Base-by-base conservation (phyloP, 2,888 invertebrate species). In the Tortrix viridana region DNA sequence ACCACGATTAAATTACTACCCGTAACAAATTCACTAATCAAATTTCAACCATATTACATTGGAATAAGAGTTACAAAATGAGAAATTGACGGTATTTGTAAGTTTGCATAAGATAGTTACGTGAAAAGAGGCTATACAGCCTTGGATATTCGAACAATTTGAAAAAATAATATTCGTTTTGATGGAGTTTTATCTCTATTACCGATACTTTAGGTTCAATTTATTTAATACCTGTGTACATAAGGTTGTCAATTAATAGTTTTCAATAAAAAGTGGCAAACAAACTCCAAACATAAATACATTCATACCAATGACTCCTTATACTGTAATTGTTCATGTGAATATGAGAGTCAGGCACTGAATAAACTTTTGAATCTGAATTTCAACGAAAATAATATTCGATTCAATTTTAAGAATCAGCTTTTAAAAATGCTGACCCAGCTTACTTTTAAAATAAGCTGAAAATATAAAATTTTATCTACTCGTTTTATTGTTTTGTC, bases 71-170 rank as follows among this genome's bases (percentile, higher is more conserved):
- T 22, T 12, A 4, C 0, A 1, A 47, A 26, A 12, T 48, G 43
- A 54, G 53, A 7, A 53, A 20, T 18, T 22, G 58, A 7, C 46
- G 18, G 43, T 44, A 60, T 20, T 22, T 16, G n/a, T 20, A 55
- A 16, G 7, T 23, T 60, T 9, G 54, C n/a, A 71, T 63, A 70
- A 77, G 79, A 80, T 81, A 81, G 81, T 81, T 81, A 79, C 81
- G 79, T 80, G 81, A 81, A 81, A 80, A 80, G 79, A 79, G 80
- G 77, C 74, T 81, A 81, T 81, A 81, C 77, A 77, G 75, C 74
- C 38, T 63, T 57, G 38, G 62, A 26, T 43, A 26, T 23, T 53
- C 54, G 56, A 50, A 53, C 41, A 57, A 47, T 63, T 58, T 48
- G 32, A 12, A 53, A 14, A 43, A 32, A 37, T 12, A 32, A 47